These are phyloP conservation scores for Chiloscyllium plagiosum DNA, from an alignment of 2,113 vertebrate species.

Conservation along the genomic window DNA sequence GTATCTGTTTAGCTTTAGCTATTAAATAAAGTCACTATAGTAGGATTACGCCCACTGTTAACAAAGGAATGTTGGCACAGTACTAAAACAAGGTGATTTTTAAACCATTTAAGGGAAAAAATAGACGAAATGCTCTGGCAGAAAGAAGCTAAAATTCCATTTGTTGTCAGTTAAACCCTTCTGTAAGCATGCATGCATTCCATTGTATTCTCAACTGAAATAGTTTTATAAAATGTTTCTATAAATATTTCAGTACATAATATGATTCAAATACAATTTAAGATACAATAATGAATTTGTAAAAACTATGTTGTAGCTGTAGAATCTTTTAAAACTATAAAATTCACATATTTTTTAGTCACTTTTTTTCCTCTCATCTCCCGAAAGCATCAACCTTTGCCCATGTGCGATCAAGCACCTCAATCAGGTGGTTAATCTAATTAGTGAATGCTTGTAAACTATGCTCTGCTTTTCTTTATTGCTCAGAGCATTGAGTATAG, in stretches of 20 bases:
- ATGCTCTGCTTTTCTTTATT: too few relatives aligned
- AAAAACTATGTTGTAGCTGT: background rate
- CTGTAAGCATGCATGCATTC: conserved; percentile 11
- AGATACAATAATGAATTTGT: background rate
- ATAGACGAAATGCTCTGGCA: background rate
- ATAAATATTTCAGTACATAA: background rate
- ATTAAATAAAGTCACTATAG: background rate
- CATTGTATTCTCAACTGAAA: background rate
- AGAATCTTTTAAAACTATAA: background rate
- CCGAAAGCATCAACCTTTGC: background rate
- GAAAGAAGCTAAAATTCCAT: conserved; percentile 32
- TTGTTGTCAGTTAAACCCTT: conserved; percentile 24
- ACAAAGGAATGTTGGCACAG: conserved; percentile 31
- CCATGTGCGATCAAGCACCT: background rate
- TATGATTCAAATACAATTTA: background rate
- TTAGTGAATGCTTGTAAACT: background rate
- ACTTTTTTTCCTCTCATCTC: background rate
- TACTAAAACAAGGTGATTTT: conserved; percentile 18
- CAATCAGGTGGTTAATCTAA: background rate
- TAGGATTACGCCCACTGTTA: conserved; percentile 31
- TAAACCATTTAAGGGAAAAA: conserved; percentile 35
- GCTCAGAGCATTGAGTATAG: too few relatives aligned
- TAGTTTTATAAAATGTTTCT: background rate
- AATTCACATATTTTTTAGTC: background rate
- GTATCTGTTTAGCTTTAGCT: background rate